phyloP scores from a whole-genome alignment of 2,797 vertebrate species.

The Novumbra hubbsi region DNA sequence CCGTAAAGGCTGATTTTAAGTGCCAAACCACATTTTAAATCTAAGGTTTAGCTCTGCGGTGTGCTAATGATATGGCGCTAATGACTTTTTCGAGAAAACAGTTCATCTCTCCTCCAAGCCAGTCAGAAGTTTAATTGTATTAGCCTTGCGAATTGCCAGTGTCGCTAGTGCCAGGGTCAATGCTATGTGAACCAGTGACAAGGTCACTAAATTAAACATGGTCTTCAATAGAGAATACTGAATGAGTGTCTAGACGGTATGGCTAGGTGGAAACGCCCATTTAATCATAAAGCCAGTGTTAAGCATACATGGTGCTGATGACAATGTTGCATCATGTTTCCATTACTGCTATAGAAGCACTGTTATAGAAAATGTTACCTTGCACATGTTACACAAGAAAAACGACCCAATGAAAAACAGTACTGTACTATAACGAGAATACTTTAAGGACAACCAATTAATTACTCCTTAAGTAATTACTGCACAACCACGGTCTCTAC shows the following conservation, averaged over 20 bases:
- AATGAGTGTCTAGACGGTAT: not conserved
- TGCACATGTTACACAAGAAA: not conserved
- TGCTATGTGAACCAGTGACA: constrained; percentile 2
- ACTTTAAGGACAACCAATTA: too few species aligned
- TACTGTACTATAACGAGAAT: too few species aligned
- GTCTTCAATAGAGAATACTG: not conserved
- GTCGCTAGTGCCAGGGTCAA: constrained; percentile 22
- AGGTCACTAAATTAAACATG: constrained; percentile 25
- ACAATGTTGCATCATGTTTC: not conserved
- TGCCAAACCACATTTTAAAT: constrained; percentile 54
- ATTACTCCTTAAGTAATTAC: too few species aligned
- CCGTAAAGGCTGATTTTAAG: constrained; percentile 56
- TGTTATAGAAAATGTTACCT: not conserved
- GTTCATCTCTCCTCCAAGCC: constrained; percentile 11
- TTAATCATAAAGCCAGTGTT: not conserved
- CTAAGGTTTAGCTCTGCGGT: constrained; percentile 35
- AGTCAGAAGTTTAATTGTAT: constrained; percentile 39
- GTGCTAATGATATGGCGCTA: constrained; percentile 47
- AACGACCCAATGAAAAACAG: not conserved
- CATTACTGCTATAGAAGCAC: not conserved
- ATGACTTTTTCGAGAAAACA: constrained; percentile 47
- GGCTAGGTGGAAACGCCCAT: not conserved
- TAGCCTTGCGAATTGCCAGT: constrained; percentile 23
- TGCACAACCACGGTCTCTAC: not conserved
- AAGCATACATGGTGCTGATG: not conserved